Evolutionary conservation across 2,888 invertebrate species (phyloP).

Genomic region (Cataglyphis altisquamis): DNA sequence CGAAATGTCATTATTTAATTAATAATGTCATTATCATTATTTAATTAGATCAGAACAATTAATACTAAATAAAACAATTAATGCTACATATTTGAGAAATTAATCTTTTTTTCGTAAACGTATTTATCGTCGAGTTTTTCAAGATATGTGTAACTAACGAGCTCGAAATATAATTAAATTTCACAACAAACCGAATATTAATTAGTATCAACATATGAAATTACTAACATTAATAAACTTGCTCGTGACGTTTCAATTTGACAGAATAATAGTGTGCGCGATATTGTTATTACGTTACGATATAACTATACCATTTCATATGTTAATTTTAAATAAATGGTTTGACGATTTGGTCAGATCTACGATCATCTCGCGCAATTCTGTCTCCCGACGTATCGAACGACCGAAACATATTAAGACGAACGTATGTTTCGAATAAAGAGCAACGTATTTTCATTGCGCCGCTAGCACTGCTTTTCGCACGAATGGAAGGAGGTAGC

Average conservation of each 20-base stretch:
- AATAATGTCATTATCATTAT: neutral
- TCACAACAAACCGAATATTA: conserved; percentile 16
- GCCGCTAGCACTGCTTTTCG: conserved; percentile 58
- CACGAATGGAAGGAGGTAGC: conserved; percentile 47
- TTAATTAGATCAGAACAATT: neutral
- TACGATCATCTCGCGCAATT: neutral
- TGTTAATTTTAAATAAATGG: conserved; percentile 27
- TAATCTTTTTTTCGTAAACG: neutral
- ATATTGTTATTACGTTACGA: neutral
- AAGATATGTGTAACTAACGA: neutral
- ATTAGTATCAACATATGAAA: conserved; percentile 22
- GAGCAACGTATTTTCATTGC: conserved; percentile 70
- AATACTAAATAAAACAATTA: neutral
- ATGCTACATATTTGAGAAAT: neutral
- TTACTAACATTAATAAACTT: conserved; percentile 28
- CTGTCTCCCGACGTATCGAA: neutral
- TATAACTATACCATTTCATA: conserved; percentile 17
- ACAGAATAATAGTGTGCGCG: neutral
- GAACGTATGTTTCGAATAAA: conserved; percentile 61
- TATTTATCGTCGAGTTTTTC: neutral
- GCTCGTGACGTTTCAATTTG: conserved; percentile 21
- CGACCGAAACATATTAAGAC: conserved; percentile 14
- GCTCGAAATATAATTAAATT: conserved; percentile 27
- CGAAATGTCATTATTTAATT: neutral
- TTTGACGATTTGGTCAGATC: neutral